Percentiles rank a stretch among this genome's conserved stretches.
Conservation (phyloP, 64 coral and sea anemone species). For the Orbicella faveolata region DNA sequence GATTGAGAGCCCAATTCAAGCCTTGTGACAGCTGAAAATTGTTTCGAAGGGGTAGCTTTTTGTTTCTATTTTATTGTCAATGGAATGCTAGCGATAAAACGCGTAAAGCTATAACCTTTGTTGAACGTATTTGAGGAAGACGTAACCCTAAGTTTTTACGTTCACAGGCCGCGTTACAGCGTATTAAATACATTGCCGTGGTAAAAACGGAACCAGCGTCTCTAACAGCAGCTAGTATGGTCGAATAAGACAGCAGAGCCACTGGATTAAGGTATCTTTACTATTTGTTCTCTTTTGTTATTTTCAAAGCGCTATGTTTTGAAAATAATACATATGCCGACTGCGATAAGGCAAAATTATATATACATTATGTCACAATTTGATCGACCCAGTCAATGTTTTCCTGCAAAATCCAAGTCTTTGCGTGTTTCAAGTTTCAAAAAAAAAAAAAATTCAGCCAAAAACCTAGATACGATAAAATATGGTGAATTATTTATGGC, state of each 20-base stretch:
- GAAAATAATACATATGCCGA: neutral
- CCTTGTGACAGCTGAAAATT: too few relatives aligned
- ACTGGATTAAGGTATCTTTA: neutral
- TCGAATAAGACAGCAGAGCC: neutral
- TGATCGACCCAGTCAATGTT: neutral
- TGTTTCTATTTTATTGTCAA: too few relatives aligned
- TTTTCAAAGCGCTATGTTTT: neutral
- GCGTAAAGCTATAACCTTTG: too few relatives aligned
- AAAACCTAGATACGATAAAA: neutral
- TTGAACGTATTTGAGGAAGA: neutral
- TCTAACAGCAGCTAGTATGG: neutral
- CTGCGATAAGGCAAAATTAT: too few relatives aligned
- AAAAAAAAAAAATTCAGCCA: neutral
- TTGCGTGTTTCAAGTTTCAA: neutral
- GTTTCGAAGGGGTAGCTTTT: too few relatives aligned
- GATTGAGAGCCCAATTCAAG: too few relatives aligned
- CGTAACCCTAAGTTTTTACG: neutral
- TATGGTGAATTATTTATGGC: slow-evolving; percentile 4
- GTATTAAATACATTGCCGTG: neutral
- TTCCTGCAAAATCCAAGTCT: neutral
- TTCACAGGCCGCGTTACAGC: neutral
- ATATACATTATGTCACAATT: neutral
- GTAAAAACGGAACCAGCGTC: neutral
- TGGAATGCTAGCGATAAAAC: too few relatives aligned
- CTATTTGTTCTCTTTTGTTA: neutral